phyloP scores from a whole-genome alignment of 1,140 invertebrate genomes.

The Anoplolepis gracilipes region DNA sequence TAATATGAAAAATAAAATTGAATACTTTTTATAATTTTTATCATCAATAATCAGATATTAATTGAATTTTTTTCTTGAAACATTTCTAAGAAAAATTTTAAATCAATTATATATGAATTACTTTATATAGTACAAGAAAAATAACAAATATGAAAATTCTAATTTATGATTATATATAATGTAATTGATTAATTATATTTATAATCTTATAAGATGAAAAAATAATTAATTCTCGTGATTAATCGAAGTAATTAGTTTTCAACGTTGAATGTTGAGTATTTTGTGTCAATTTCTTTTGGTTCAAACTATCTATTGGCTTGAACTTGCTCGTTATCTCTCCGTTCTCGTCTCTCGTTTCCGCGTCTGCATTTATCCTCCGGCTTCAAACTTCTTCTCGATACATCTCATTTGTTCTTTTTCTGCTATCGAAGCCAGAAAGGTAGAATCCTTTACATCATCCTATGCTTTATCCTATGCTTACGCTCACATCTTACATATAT shows the following conservation, averaged over 20 bases:
- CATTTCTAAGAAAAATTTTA: too few species aligned
- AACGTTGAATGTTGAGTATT: background rate
- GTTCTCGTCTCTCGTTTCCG: background rate
- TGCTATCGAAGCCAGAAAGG: background rate
- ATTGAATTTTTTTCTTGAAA: too few species aligned
- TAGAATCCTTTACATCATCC: background rate
- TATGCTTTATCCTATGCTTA: background rate
- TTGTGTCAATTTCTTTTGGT: background rate
- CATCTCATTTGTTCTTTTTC: conserved; percentile 13
- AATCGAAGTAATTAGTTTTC: background rate
- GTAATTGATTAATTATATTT: conserved; percentile 1
- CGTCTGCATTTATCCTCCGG: background rate
- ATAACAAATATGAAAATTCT: background rate
- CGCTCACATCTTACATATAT: background rate
- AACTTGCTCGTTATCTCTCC: background rate
- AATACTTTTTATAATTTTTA: too few species aligned
- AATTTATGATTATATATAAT: background rate
- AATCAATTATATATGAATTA: too few species aligned
- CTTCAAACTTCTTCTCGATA: conserved; percentile 14
- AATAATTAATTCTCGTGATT: background rate
- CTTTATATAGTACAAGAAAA: background rate
- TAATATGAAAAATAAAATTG: too few species aligned
- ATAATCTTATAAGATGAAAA: background rate
- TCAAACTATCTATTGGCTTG: background rate
- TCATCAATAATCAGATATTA: too few species aligned